These are phyloP conservation scores for Hyles lineata DNA, from an alignment of 2,888 invertebrate genomes.

Conservation along the genomic window DNA sequence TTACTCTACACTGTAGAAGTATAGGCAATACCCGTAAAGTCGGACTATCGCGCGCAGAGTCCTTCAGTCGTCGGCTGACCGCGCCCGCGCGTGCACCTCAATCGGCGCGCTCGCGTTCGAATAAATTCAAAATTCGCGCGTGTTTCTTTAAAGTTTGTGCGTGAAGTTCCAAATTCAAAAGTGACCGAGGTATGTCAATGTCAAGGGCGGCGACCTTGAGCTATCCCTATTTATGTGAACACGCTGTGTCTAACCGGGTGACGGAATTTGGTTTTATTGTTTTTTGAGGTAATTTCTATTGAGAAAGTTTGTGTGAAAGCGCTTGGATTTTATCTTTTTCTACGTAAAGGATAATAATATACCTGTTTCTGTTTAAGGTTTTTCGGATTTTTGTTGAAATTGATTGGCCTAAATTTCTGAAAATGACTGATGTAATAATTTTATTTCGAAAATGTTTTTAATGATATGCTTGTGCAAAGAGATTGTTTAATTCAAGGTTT, in stretches of 20 bases:
- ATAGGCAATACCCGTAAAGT: neutral
- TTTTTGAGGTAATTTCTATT: slow-evolving; percentile 24
- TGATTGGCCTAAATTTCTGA: too few relatives aligned
- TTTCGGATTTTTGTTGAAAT: too few relatives aligned
- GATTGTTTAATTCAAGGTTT: neutral
- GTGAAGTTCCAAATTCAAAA: slow-evolving; percentile 20
- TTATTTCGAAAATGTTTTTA: neutral
- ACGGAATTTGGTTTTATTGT: slow-evolving; percentile 13
- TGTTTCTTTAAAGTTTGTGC: slow-evolving; percentile 18
- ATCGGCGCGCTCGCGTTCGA: neutral
- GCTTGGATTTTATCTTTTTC: neutral
- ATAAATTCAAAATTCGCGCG: neutral
- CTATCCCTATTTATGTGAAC: slow-evolving; percentile 15
- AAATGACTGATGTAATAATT: too few relatives aligned
- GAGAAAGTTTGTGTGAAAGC: slow-evolving; percentile 10
- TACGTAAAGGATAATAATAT: neutral
- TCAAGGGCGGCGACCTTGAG: slow-evolving; percentile 11
- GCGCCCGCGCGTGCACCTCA: slow-evolving; percentile 25
- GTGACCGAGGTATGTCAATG: slow-evolving; percentile 26
- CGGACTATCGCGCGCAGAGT: neutral
- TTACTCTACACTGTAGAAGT: neutral
- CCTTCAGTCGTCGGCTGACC: slow-evolving; percentile 28
- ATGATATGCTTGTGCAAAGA: neutral
- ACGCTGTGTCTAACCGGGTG: slow-evolving; percentile 16
- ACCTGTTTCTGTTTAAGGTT: neutral